Base-by-base conservation (phyloP, 1,140 invertebrate genomes). In the Plectus sambesii region DNA sequence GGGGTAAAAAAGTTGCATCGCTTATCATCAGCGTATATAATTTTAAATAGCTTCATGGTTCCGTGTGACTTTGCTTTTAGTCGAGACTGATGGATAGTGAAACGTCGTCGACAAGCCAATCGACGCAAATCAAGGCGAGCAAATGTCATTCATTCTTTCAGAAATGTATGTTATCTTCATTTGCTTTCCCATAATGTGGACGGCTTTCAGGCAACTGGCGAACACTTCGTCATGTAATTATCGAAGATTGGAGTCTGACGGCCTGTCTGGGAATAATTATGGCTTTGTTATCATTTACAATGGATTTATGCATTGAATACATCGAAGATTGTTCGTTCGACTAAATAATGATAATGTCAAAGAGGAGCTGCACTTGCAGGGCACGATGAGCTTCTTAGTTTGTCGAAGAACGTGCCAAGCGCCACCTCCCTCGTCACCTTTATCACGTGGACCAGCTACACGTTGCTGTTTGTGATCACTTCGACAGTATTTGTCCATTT, bases 181-280 rank as follows among this genome's bases (percentile, higher is more conserved):
- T n/a, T n/a, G n/a, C n/a, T n/a, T n/a, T n/a, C n/a, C n/a, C n/a
- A n/a, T n/a, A n/a, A n/a, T n/a, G n/a, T n/a, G n/a, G n/a, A n/a
- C n/a, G n/a, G n/a, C n/a, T n/a, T n/a, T n/a, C n/a, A n/a, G n/a
- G n/a, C n/a, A n/a, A n/a, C n/a, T n/a, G n/a, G n/a, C n/a, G n/a
- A n/a, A n/a, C n/a, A n/a, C n/a, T n/a, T n/a, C n/a, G n/a, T n/a
- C n/a, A n/a, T n/a, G n/a, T n/a, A n/a, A n/a, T n/a, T n/a, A n/a
- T 88, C 33, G 90, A 96, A 71, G 90, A 97, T 69, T 97, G 90
- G 90, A 80, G 97, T 3, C 96, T 94, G 71, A 75, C 97, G 53
- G 86, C 87, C 0, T 74, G 94, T 1, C 76, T 98, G 5, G 92
- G 93, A 24, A 77, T 94, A 56, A 83, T 93, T 42, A 96, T 96